Conservation (phyloP, 2,797 vertebrate species). For the Halcyon badia region DNA sequence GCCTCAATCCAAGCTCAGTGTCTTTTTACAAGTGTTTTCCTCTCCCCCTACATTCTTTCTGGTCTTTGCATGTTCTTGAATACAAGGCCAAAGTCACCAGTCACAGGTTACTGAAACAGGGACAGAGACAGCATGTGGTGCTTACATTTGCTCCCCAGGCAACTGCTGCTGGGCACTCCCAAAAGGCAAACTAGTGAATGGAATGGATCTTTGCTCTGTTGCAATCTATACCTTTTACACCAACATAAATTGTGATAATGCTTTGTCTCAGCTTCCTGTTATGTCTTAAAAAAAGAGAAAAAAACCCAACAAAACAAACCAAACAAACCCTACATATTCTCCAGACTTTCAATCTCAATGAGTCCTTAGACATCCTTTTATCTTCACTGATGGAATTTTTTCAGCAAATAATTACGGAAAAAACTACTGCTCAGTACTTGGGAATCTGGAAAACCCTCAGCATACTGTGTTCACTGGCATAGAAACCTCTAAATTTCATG, state of each 20-base stretch:
- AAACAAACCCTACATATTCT: neutral
- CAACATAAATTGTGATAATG: neutral
- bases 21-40: neutral
- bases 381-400: neutral
- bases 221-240: neutral
- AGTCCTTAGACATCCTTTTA: neutral
- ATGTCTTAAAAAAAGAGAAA: neutral
- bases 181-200: neutral
- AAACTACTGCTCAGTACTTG: neutral
- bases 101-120: neutral
- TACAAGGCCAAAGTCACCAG: neutral
- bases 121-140: neutral
- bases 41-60: neutral
- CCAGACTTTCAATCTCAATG: neutral
- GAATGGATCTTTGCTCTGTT: neutral
- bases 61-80: neutral
- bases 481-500: neutral
- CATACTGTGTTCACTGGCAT: fast-evolving
- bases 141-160: neutral
- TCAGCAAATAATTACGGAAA: neutral
- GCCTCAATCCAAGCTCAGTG: neutral
- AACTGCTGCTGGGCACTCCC: neutral
- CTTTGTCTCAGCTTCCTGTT: neutral
- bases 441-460: neutral
- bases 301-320: neutral